Base-by-base conservation (phyloP, 2,113 vertebrate species). In the Channa argus region DNA sequence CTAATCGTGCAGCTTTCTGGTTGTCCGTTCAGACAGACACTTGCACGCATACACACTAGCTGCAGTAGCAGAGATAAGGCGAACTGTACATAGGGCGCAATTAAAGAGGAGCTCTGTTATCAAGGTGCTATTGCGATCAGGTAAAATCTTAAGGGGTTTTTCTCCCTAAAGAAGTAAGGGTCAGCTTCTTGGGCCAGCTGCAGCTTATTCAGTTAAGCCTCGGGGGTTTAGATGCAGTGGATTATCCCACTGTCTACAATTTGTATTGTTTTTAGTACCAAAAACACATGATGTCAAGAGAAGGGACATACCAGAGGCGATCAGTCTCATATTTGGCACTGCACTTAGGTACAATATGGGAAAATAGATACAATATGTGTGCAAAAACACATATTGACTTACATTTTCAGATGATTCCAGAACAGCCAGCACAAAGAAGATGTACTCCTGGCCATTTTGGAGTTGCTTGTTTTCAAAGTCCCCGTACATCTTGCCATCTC, bases 401-500 rank as follows among this genome's bases (percentile, higher is more conserved):
- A 98, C 98, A 52, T 96, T 97, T 88, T 99, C 98, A 2, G 96
- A 96, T 67, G 96, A 97, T 63, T 99, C 98, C 93, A 99, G 94
- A 68, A 98, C 95, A 5, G 97, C 97, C 51, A 99, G 91, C 51
- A 99, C 96, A 74, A 99, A 99, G 91, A 99, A 98, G 82, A 99
- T 95, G 63, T 99, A 99, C 88, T 99, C 98, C 90, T 98, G 97
- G 82, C 97, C 97, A 12, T 94, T 98, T 73, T 96, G 96, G 49
- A 99, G 96, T n/a, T 96, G 96, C 85, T 96, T 98, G 93, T 99
- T 99, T 81, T 97, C 95, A 91, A 98, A 99, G 85, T 98, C 97
- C 61, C 96, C 96, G 2, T 99, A 99, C 83, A 94, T 92, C 80
- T 97, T 97, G 62, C 94, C 95, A 88, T 99, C 97, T 80, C 98